Evolutionary conservation across 2,113 vertebrate species (phyloP).

Genomic region (Agelaius phoeniceus): DNA sequence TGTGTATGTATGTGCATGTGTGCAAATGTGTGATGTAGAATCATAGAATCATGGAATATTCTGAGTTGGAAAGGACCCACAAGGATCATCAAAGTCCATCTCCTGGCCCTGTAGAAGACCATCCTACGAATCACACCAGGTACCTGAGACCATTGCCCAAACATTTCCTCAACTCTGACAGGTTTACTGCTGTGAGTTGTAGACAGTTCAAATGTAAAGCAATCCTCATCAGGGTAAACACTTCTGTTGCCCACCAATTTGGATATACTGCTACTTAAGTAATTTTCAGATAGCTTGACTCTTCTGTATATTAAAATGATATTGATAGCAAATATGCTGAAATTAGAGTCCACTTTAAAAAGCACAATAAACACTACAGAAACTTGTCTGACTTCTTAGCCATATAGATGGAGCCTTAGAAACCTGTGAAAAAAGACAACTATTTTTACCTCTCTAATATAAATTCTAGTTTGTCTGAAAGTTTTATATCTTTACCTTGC

Average conservation of each 20-base stretch:
- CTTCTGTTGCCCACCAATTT: neutral
- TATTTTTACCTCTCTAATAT: neutral
- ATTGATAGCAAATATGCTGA: neutral
- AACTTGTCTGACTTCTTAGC: neutral
- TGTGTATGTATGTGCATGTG: neutral
- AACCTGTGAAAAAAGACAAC: neutral
- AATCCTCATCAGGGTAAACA: neutral
- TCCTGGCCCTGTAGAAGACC: neutral
- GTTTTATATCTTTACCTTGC: neutral
- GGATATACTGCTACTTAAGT: neutral
- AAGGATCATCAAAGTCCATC: neutral
- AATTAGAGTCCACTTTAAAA: neutral
- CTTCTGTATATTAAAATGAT: neutral
- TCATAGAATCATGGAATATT: neutral
- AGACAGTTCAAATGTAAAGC: neutral
- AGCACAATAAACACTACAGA: neutral
- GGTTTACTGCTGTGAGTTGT: neutral
- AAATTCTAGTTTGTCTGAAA: neutral
- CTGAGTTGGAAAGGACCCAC: neutral
- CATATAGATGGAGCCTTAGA: neutral
- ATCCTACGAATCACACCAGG: neutral
- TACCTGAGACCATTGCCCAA: neutral
- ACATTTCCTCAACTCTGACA: neutral
- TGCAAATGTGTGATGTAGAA: neutral
- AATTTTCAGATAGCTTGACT: neutral